These are phyloP conservation scores for Pyxicephalus adspersus DNA, from an alignment of 2,113 vertebrate species.

Conservation along the genomic window DNA sequence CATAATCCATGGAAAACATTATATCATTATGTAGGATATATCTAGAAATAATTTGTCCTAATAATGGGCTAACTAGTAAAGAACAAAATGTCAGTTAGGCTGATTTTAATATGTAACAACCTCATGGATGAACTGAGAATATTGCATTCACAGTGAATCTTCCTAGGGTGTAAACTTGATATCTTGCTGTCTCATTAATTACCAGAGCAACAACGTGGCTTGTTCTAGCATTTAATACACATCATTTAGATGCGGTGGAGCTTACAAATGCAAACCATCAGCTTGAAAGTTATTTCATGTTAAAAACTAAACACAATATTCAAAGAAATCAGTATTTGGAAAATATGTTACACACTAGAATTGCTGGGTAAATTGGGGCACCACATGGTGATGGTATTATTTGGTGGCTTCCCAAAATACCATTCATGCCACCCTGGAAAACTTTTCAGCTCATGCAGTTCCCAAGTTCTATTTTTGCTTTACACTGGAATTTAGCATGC, in stretches of 20 bases:
- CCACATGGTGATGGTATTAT: too few relatives aligned
- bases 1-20: background rate
- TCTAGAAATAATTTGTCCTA: conserved; percentile 9
- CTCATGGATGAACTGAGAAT: conserved; percentile 18
- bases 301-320: background rate
- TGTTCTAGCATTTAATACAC: conserved; percentile 34
- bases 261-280: background rate
- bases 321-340: too few relatives aligned
- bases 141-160: conserved; percentile 29
- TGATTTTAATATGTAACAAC: conserved; percentile 15
- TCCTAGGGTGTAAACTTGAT: conserved; percentile 24
- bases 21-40: background rate
- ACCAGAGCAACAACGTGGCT: conserved; percentile 16
- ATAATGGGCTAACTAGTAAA: conserved; percentile 18
- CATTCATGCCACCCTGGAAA: too few relatives aligned
- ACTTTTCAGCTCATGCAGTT: too few relatives aligned
- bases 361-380: too few relatives aligned
- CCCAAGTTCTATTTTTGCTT: too few relatives aligned
- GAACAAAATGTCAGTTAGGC: conserved; percentile 16
- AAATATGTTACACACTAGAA: too few relatives aligned
- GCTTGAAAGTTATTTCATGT: background rate
- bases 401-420: too few relatives aligned
- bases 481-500: too few relatives aligned
- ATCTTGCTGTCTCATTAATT: conserved; percentile 34
- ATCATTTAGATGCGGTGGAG: conserved; percentile 25